A percentile compares a stretch with the other conserved stretches of the same genome.
phyloP scores from a whole-genome alignment of 2,113 vertebrate species.

The Ciconia maguari region DNA sequence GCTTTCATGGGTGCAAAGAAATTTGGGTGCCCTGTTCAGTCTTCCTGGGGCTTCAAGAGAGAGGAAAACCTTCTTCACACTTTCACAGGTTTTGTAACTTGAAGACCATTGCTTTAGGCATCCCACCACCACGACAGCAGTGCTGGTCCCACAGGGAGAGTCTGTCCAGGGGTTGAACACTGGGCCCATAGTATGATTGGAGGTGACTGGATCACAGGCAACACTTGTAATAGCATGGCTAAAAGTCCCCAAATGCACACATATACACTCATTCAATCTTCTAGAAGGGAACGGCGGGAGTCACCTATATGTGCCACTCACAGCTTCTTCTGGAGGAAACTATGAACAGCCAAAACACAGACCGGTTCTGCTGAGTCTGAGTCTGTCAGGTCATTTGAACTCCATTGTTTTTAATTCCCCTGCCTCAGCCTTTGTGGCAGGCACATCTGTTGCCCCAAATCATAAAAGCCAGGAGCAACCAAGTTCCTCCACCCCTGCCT shows the following conservation, averaged over 20 bases:
- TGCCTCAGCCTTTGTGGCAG: background rate
- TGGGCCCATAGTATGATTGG: accelerated
- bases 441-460: background rate
- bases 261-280: background rate
- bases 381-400: background rate
- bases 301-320: background rate
- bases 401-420: background rate
- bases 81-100: background rate
- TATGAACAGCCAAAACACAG: background rate
- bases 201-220: background rate
- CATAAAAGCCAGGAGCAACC: background rate
- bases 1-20: background rate
- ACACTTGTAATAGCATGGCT: background rate
- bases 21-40: background rate
- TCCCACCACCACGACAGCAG: accelerated
- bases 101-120: background rate
- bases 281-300: background rate
- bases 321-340: background rate
- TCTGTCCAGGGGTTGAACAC: background rate
- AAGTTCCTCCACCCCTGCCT: background rate
- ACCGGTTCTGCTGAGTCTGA: background rate
- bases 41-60: background rate
- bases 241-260: background rate
- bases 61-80: background rate
- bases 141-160: background rate